Percentiles rank a stretch among this genome's conserved stretches.
phyloP scores from a whole-genome alignment of 2,797 vertebrate genomes.

The Psittacula derbiana region DNA sequence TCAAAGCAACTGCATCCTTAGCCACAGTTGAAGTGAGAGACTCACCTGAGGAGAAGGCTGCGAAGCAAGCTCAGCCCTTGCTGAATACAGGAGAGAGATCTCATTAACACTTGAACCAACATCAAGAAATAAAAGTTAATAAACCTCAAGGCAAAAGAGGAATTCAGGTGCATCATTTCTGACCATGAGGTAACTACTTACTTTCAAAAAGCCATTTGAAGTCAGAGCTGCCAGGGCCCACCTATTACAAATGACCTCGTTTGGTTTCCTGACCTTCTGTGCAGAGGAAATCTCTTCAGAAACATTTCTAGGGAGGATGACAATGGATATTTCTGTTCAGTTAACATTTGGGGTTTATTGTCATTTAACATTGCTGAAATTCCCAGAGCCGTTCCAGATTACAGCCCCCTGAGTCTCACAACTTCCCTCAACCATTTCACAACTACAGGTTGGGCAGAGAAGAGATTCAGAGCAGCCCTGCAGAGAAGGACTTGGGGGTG shows the following conservation, averaged over 20 bases:
- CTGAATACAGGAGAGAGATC: background rate
- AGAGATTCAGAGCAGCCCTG: too few species aligned
- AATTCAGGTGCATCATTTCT: background rate
- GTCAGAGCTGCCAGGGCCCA: background rate
- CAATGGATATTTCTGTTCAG: background rate
- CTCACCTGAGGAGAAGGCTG: background rate
- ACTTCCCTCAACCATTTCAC: background rate
- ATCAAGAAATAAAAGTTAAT: background rate
- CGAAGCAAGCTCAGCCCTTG: background rate
- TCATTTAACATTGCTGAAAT: background rate
- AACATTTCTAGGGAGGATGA: background rate
- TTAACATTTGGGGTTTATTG: background rate
- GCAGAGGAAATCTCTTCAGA: background rate
- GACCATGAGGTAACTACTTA: background rate
- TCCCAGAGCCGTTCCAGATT: background rate
- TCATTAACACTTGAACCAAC: background rate
- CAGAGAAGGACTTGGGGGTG: too few species aligned
- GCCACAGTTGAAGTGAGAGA: fast-evolving
- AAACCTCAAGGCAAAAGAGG: background rate
- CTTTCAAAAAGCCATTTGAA: background rate
- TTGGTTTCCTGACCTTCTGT: background rate
- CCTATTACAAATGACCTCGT: background rate
- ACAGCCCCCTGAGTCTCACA: background rate
- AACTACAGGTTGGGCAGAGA: too few species aligned
- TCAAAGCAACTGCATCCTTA: background rate